These are phyloP conservation scores for Linurgus olivaceus DNA, from an alignment of 2,797 vertebrate species.

Conservation along the genomic window DNA sequence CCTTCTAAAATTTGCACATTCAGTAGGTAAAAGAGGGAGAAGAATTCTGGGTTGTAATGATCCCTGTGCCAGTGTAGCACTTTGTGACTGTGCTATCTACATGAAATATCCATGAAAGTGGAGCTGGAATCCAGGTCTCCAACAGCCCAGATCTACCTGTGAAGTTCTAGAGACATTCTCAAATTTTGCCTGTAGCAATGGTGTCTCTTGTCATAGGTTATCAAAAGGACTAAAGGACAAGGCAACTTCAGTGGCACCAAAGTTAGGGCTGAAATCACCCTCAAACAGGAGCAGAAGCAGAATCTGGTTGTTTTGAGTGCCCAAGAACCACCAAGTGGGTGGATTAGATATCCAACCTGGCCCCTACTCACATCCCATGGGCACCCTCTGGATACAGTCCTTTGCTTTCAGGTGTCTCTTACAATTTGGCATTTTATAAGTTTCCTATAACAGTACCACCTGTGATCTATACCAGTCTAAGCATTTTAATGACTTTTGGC, in stretches of 20 bases:
- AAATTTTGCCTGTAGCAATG: background rate
- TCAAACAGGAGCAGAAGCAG: background rate
- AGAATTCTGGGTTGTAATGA: background rate
- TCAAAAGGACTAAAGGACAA: background rate
- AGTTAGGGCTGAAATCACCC: background rate
- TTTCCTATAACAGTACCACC: slow-evolving; percentile 45
- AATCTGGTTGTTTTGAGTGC: background rate
- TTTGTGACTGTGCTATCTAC: background rate
- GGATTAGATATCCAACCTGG: background rate
- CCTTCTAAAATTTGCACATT: background rate
- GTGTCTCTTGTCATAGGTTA: background rate
- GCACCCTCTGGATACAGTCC: background rate
- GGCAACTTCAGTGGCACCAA: background rate
- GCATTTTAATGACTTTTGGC: slow-evolving; percentile 73
- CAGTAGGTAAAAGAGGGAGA: background rate
- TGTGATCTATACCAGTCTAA: slow-evolving; percentile 52
- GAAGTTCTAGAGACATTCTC: background rate
- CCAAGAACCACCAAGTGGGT: fast-evolving
- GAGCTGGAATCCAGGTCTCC: background rate
- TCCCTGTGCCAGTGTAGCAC: background rate
- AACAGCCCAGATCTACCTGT: background rate
- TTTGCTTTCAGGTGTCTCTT: slow-evolving; percentile 1
- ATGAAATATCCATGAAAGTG: background rate
- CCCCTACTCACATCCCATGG: background rate
- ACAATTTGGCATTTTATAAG: slow-evolving; percentile 33